Evolutionary conservation across 2,888 invertebrate species (phyloP), one percentile per base, ranked within the genome.

Genomic region (Pachymerium ferrugineum): DNA sequence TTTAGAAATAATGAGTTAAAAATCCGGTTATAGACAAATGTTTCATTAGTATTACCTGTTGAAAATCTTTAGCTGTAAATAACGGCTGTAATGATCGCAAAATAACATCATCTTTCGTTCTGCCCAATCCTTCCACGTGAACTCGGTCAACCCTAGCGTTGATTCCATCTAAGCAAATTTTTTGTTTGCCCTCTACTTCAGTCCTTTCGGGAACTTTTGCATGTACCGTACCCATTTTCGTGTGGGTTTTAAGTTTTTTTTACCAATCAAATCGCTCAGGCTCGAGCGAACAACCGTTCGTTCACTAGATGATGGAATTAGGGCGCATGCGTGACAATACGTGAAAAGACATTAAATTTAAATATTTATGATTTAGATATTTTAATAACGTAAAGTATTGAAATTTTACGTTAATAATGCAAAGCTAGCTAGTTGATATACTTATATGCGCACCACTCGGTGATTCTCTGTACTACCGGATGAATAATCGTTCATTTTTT

Each of bases 61-160:
- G 89, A 81, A 98, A 94, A 83, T 92, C 93, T 6, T 86, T 85
- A 0, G 93, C 92, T 77, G 88, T 88, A 83, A 97, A 94, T 19
- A 98, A 85, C 8, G 92, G 91, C 74, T 88, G 86, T 0, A 97
- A 89, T 30, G 92, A 90, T 78, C 89, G 87, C 78, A 88, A 85
- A 35, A 97, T 85, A 78, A 96, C 88, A 80, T 97, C 96, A 82
- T 95, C 91, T 82, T 93, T 93, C 0, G 97, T 97, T 75, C 95
- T 86, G 42, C 84, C 85, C 16, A 97, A 83, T 0, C 97, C 97
- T 80, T 93, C 91, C 70, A 97, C 87, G 78, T 92, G 89, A 30
- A 97, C 88, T 77, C 89, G 87, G 81, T 95, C 93, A 1, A 97
- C 94, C 73, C 91, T 87, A 0, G 92, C 93, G 89, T 83, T 77